Evolutionary conservation across 2,113 vertebrate species (phyloP).

Genomic region (Forbesichthys papilliferus): DNA sequence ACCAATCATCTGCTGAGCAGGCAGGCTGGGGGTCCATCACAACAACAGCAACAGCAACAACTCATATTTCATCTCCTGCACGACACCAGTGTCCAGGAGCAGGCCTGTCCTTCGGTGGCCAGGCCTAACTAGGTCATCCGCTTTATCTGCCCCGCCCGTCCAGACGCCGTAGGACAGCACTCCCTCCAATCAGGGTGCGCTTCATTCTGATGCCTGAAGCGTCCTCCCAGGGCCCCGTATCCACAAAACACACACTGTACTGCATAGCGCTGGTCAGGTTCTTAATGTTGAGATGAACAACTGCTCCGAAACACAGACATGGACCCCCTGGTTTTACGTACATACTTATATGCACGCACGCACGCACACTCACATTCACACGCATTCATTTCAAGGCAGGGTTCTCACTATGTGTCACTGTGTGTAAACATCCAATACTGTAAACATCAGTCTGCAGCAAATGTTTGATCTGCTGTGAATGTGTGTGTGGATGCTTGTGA

Average conservation of each 20-base stretch:
- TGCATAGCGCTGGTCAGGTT: neutral
- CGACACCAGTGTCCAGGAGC: too few species aligned
- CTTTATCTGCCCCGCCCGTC: conserved; percentile 15
- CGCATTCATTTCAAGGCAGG: neutral
- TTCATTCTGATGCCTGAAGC: conserved; percentile 44
- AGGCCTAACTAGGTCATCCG: conserved; percentile 56
- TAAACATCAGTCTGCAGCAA: too few species aligned
- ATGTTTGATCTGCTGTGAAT: too few species aligned
- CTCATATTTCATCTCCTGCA: neutral
- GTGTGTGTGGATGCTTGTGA: too few species aligned
- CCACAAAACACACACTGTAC: too few species aligned
- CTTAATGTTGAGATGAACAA: conserved; percentile 19
- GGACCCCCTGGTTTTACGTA: neutral
- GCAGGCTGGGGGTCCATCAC: conserved; percentile 3
- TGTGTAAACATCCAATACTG: too few species aligned
- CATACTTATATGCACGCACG: neutral
- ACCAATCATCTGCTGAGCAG: conserved; percentile 6
- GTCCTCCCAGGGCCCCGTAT: conserved; percentile 17
- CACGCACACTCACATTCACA: neutral
- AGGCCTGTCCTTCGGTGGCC: conserved; percentile 14
- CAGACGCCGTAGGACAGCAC: conserved; percentile 3
- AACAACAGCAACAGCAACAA: conserved; percentile 5
- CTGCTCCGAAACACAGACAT: conserved; percentile 4
- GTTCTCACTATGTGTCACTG: too few species aligned
- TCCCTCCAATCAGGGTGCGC: conserved; percentile 37